Base-by-base conservation (phyloP, 2,888 invertebrate species). In the Pterostichus niger region DNA sequence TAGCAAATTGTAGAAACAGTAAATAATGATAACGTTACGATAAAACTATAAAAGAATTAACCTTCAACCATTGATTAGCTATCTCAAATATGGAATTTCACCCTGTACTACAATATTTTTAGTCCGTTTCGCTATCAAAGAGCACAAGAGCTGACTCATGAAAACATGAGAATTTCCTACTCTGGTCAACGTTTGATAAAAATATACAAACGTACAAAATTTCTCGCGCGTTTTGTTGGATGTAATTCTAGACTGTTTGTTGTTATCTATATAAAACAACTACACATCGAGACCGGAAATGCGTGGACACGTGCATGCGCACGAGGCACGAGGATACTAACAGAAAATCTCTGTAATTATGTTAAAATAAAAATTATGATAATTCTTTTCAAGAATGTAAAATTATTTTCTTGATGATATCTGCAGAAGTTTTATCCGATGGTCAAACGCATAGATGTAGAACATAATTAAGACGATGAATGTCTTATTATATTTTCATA, bases 221-320 rank as follows among this genome's bases (percentile, higher is more conserved):
- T 44, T 17, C 68, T 17, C 40, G 44, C 68, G 68, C 9, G 17
- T 40, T 17, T 40, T 44, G 24, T 11, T 44, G 68, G 15, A 24
- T 71, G 44, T 44, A 71, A 71, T 17, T 71, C 68, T 71, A 71
- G 68, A 71, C 17, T 24, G 68, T 15, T 13, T 2, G 13, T 71
- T 71, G 68, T 71, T 71, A 71, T 71, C 68, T 71, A 17, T 44
- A 44, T 40, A 17, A 44, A 64, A 64, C 64, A 64, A 71, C 13
- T 13, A 13, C 44, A 17, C 68, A 17, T 71, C 46, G 68, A 44
- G 11, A 64, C 68, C 68, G 68, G 68, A 71, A 71, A 44, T 44
- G 9, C 68, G 68, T 13, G 44, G 68, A 44, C 44, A 35, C 64
- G 64, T 64, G 64, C 13, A 71, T 46, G 68, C 68, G 17, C 68